A percentile compares a stretch with the other conserved stretches of the same genome.
Evolutionary conservation across 2,797 vertebrate species (phyloP).

Genomic region (Psittacula derbiana): DNA sequence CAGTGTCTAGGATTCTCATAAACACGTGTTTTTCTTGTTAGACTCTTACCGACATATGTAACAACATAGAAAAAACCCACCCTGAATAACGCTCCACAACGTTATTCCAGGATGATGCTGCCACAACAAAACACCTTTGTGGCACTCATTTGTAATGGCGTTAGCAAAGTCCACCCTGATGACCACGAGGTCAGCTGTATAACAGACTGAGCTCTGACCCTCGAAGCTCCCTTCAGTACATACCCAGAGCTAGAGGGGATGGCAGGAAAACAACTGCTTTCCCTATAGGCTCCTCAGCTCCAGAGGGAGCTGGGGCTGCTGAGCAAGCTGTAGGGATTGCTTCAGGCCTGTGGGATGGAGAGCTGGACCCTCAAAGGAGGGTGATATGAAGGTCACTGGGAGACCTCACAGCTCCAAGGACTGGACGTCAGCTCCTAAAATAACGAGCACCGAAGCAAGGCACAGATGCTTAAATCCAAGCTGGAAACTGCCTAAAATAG

Average conservation of each 20-base stretch:
- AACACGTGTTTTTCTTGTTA: conserved; percentile 41
- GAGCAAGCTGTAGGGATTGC: background rate
- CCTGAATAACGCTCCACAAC: background rate
- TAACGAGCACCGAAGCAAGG: accelerated
- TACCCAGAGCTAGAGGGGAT: background rate
- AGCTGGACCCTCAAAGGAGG: background rate
- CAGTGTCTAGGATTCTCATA: background rate
- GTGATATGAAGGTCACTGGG: background rate
- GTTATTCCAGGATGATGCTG: background rate
- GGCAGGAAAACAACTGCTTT: background rate
- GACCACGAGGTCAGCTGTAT: accelerated
- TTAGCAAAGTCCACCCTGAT: background rate
- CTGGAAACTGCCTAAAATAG: background rate
- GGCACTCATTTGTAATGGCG: background rate
- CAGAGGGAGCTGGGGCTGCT: background rate
- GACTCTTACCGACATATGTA: background rate
- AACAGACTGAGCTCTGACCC: background rate
- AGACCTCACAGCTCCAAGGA: background rate
- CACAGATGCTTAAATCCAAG: background rate
- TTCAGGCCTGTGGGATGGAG: background rate
- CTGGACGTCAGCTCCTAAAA: background rate
- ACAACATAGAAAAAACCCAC: accelerated
- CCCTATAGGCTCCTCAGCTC: background rate
- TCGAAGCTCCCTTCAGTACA: background rate
- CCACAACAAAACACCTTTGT: background rate